Percentiles rank a stretch among this genome's conserved stretches.
Conservation (phyloP, 2,888 invertebrate species). For the Plagodis pulveraria region DNA sequence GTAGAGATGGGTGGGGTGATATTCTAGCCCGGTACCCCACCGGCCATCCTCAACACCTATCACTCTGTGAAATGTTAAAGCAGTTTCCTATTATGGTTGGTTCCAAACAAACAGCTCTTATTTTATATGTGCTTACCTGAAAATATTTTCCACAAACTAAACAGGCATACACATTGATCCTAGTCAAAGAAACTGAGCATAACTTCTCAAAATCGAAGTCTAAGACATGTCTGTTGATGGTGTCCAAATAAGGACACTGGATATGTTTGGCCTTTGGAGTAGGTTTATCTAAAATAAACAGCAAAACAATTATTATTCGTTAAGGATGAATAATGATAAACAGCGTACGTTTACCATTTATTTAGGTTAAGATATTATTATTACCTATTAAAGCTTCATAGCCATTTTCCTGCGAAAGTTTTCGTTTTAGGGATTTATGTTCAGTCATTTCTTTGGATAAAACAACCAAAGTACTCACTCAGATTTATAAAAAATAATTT, state of each 20-base stretch:
- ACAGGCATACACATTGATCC: constrained; percentile 99
- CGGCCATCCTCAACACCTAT: too few species aligned
- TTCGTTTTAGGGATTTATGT: constrained; percentile 56
- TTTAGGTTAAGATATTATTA: constrained; percentile 44
- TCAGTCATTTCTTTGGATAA: constrained; percentile 50
- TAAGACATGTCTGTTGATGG: constrained; percentile 97
- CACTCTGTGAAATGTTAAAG: too few species aligned
- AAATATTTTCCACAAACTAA: constrained; percentile 99
- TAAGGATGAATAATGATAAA: not conserved
- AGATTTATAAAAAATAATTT: too few species aligned
- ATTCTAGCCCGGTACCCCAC: too few species aligned
- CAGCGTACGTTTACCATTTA: constrained; percentile 1
- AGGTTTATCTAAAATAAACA: constrained; percentile 54
- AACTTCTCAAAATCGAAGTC: constrained; percentile 99
- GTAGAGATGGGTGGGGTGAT: too few species aligned
- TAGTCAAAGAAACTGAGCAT: constrained; percentile 98
- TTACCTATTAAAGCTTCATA: constrained; percentile 51
- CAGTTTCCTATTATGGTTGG: not conserved
- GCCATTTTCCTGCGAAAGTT: constrained; percentile 60
- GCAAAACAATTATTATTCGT: not conserved
- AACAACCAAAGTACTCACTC: not conserved
- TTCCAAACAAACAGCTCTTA: not conserved
- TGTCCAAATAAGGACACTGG: constrained; percentile 98
- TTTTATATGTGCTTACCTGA: constrained; percentile 64
- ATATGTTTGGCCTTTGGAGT: constrained; percentile 68